Base-by-base conservation (phyloP, 2,113 vertebrate genomes). In the Dryoscopus gambensis region DNA sequence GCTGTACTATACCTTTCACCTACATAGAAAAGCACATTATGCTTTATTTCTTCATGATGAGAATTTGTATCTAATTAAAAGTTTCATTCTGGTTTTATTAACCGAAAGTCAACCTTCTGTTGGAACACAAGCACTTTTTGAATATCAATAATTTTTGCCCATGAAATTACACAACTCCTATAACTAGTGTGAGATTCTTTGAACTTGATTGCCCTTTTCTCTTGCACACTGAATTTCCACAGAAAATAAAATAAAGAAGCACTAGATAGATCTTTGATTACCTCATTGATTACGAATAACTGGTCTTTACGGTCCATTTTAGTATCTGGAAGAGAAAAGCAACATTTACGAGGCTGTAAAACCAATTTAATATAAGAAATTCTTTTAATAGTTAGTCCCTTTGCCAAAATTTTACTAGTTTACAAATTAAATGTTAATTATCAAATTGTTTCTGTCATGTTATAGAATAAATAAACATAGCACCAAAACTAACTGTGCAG, bases 301-400 rank as follows among this genome's bases (percentile, higher is more conserved):
- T 99, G 99, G 94, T 99, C 99, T 93, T 99, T 99, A 64, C 99
- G 98, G 96, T 99, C 99, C 99, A 99, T 99, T 98, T 99, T 99
- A 17, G 99, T 99, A 97, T 99, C 99, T 99, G 97, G 10, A 98
- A 96, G 46, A 76, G 11, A 93, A 82, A 95, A 82, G 27, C 23
- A 59, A 84, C 5, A 28, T 9, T 94, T 40, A 76, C 6, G 31
- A 86, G 23, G 31, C 15, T 52, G 3, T 6, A 81, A 91, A 73
- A 68, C 1, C 4, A 63, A 49, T 20, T 44, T 22, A 78, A 53
- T 59, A 74, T 5, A 57, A 3, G 7, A 47, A 10, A 7, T 42
- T 49, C 3, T 71, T 74, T 40, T 27, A 79, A 46, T 4, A 59
- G 19, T 14, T 6, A 18, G 9, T 8, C 16, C 30, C 47, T 63